A percentile compares a stretch with the other conserved stretches of the same genome.
These are phyloP conservation scores for Hydrotaea diabolus DNA, from an alignment of 2,888 invertebrate species.

Conservation along the genomic window DNA sequence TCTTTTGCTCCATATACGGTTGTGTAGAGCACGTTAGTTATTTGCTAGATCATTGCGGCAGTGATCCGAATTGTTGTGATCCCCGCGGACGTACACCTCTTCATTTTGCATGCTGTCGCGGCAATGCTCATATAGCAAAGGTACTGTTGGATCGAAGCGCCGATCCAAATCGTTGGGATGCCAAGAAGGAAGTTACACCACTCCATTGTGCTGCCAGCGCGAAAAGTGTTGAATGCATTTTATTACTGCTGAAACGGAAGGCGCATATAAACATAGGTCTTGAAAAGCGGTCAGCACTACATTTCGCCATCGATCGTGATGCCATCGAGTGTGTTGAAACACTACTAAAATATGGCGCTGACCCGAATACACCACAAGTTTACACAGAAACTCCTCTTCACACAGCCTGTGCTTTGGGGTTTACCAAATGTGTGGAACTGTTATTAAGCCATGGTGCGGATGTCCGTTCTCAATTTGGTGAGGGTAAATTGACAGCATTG, in stretches of 20 bases:
- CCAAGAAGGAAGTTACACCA: slow-evolving; percentile 86
- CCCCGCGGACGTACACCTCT: slow-evolving; percentile 86
- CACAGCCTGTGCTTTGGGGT: slow-evolving; percentile 89
- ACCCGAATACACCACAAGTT: slow-evolving; percentile 90
- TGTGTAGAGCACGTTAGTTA: slow-evolving; percentile 74
- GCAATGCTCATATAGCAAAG: slow-evolving; percentile 87
- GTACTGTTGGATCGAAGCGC: slow-evolving; percentile 87
- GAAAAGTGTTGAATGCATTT: slow-evolving; percentile 80
- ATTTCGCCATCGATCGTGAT: slow-evolving; percentile 91
- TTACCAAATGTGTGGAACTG: slow-evolving; percentile 86
- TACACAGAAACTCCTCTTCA: slow-evolving; percentile 93
- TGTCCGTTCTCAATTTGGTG: slow-evolving; percentile 87
- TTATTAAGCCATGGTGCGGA: slow-evolving; percentile 90
- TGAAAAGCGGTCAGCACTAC: slow-evolving; percentile 87
- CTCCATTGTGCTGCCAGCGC: slow-evolving; percentile 88
- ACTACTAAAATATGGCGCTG: slow-evolving; percentile 89
- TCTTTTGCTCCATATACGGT: slow-evolving; percentile 77
- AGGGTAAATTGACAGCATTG: slow-evolving; percentile 88
- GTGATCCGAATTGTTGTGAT: slow-evolving; percentile 85
- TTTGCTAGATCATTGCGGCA: slow-evolving; percentile 77
- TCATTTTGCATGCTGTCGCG: slow-evolving; percentile 90
- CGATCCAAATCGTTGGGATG: slow-evolving; percentile 88
- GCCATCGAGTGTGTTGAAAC: slow-evolving; percentile 87
- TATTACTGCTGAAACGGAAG: slow-evolving; percentile 86
- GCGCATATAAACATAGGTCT: slow-evolving; percentile 91